phyloP scores from a whole-genome alignment of 2,797 vertebrate genomes.

The Cephalopachus bancanus region DNA sequence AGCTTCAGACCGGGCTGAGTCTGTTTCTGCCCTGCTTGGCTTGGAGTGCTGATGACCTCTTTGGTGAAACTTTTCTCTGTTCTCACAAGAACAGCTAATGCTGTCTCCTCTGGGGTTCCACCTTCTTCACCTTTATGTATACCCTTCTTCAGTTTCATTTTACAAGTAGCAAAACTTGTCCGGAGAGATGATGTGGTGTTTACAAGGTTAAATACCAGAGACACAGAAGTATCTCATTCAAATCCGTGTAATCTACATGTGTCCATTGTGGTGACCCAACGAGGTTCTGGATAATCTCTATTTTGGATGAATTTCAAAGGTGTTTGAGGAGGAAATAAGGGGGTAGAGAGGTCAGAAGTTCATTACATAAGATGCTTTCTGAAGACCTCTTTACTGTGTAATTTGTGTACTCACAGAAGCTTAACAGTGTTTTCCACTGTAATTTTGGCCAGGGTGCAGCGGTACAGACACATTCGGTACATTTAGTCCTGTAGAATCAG shows the following conservation, averaged over 20 bases:
- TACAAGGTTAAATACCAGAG: neutral
- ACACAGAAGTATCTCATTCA: neutral
- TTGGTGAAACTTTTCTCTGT: neutral
- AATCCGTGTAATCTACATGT: neutral
- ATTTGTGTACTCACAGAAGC: neutral
- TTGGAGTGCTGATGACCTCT: neutral
- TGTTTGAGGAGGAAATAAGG: neutral
- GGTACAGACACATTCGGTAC: neutral
- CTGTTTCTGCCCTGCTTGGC: neutral
- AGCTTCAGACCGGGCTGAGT: neutral
- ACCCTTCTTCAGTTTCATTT: conserved; percentile 10
- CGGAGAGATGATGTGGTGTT: neutral
- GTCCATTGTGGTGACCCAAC: neutral
- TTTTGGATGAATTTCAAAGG: conserved; percentile 26
- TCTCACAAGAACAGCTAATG: neutral
- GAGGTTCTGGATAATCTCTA: neutral
- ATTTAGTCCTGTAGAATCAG: neutral
- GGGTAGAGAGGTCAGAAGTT: neutral
- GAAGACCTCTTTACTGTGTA: neutral
- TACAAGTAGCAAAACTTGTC: neutral
- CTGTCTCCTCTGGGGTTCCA: neutral
- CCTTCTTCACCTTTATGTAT: neutral
- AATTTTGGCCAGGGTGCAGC: neutral
- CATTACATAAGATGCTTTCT: neutral
- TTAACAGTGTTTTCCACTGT: neutral